phyloP scores from a whole-genome alignment of 2,113 vertebrate species.

The Ovibos moschatus region DNA sequence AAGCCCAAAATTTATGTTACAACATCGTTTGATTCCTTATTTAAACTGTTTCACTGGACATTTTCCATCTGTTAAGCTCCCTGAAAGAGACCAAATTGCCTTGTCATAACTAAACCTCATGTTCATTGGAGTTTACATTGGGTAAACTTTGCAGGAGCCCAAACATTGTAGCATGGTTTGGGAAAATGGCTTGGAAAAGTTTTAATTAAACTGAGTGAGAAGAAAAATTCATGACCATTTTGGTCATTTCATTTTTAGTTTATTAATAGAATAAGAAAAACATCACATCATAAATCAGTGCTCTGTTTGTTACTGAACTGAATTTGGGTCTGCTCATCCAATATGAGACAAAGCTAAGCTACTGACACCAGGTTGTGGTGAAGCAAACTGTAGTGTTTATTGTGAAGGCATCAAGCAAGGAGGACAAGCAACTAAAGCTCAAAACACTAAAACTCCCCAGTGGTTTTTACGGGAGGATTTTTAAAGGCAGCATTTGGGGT shows the following conservation, averaged over 20 bases:
- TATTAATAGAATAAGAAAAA: slow-evolving; percentile 39
- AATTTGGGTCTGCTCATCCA: neutral
- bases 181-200: slow-evolving; percentile 1
- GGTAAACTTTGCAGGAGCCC: neutral
- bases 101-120: neutral
- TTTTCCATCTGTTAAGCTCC: slow-evolving; percentile 6
- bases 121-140: neutral
- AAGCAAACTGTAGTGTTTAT: neutral
- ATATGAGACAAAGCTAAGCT: neutral
- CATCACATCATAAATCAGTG: slow-evolving; percentile 18
- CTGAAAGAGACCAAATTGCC: neutral
- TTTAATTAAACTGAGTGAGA: slow-evolving; percentile 2
- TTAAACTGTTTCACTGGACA: slow-evolving; percentile 25
- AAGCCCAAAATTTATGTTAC: neutral
- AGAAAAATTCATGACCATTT: neutral
- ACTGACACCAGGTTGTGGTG: neutral
- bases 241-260: slow-evolving; percentile 34
- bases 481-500: neutral
- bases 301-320: neutral
- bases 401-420: neutral
- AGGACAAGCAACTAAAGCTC: neutral
- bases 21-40: slow-evolving; percentile 26
- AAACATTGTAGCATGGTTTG: neutral
- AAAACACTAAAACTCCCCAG: neutral
- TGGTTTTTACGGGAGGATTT: neutral